A percentile compares a stretch with the other conserved stretches of the same genome.
These are phyloP conservation scores for Periophthalmus magnuspinnatus DNA, from an alignment of 2,797 vertebrate species.

Conservation along the genomic window DNA sequence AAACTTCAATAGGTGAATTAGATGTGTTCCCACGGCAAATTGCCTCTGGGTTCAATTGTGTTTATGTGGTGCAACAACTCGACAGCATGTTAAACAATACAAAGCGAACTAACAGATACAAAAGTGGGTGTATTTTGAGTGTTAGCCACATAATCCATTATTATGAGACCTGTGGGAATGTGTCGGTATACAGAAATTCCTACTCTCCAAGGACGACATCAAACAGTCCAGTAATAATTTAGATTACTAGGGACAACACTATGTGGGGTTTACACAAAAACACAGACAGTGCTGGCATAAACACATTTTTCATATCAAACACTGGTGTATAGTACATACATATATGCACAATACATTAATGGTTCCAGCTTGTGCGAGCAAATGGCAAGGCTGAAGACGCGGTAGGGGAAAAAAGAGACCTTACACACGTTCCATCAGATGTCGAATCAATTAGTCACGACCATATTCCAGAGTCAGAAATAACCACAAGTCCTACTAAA, in stretches of 20 bases:
- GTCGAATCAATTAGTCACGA: constrained; percentile 79
- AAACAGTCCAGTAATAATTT: constrained; percentile 75
- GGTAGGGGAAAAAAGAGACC: constrained; percentile 60
- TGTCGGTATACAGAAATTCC: constrained; percentile 54
- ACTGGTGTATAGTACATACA: constrained; percentile 63
- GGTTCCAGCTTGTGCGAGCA: constrained; percentile 63
- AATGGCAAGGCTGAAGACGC: constrained; percentile 60
- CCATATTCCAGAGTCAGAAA: constrained; percentile 74
- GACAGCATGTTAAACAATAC: constrained; percentile 71
- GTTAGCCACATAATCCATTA: constrained; percentile 71
- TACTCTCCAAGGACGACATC: constrained; percentile 67
- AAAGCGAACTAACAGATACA: constrained; percentile 72
- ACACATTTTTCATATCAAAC: constrained; percentile 74
- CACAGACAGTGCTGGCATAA: constrained; percentile 67
- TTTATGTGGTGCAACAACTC: constrained; percentile 70
- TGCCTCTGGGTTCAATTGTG: constrained; percentile 68
- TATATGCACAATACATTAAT: constrained; percentile 72
- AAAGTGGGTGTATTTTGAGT: constrained; percentile 72
- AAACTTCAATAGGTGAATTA: constrained; percentile 63
- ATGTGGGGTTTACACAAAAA: constrained; percentile 59
- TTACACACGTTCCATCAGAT: constrained; percentile 75
- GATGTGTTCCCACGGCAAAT: constrained; percentile 47
- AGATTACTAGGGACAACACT: constrained; percentile 69
- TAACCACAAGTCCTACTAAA: constrained; percentile 63
- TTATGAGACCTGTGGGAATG: constrained; percentile 67